Evolutionary conservation across 1,140 invertebrate genomes (phyloP).

Genomic region (Lasioglossum baleicum): DNA sequence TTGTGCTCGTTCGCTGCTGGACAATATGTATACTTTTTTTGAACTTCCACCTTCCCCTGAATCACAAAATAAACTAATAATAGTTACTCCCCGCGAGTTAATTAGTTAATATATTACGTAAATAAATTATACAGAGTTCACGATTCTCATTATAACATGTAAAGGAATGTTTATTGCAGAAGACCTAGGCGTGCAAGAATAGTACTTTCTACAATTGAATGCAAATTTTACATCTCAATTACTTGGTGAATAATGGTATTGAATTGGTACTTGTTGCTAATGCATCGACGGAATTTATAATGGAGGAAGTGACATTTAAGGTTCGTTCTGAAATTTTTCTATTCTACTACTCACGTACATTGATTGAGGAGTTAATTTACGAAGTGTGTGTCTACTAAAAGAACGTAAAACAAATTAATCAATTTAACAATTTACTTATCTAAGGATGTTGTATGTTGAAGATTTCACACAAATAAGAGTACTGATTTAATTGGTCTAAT

Average conservation of each 20-base stretch:
- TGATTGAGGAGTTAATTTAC: too few species aligned
- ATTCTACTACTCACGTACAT: not conserved
- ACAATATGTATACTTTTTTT: too few species aligned
- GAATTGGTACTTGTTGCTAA: slow-evolving; percentile 22
- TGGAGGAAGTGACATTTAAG: slow-evolving; percentile 29
- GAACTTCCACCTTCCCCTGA: too few species aligned
- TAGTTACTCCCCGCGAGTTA: not conserved
- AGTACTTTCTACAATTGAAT: slow-evolving; percentile 46
- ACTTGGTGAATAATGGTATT: slow-evolving; percentile 29
- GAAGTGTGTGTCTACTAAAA: too few species aligned
- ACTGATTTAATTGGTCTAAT: too few species aligned
- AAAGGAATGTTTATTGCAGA: slow-evolving; percentile 1
- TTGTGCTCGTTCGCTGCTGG: too few species aligned
- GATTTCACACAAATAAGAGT: too few species aligned
- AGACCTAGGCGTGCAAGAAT: slow-evolving; percentile 25
- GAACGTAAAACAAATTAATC: too few species aligned
- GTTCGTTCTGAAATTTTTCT: not conserved
- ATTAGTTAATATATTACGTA: not conserved
- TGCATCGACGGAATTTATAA: slow-evolving; percentile 36
- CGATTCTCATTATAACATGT: slow-evolving; percentile 9
- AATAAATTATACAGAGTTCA: not conserved
- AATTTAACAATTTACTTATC: too few species aligned
- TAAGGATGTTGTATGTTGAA: too few species aligned
- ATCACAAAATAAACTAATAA: not conserved
- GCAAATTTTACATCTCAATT: slow-evolving; percentile 40